Percentiles rank a stretch among this genome's conserved stretches.
phyloP scores from a whole-genome alignment of 1,140 invertebrate genomes.

The Cataglyphis hispanica region DNA sequence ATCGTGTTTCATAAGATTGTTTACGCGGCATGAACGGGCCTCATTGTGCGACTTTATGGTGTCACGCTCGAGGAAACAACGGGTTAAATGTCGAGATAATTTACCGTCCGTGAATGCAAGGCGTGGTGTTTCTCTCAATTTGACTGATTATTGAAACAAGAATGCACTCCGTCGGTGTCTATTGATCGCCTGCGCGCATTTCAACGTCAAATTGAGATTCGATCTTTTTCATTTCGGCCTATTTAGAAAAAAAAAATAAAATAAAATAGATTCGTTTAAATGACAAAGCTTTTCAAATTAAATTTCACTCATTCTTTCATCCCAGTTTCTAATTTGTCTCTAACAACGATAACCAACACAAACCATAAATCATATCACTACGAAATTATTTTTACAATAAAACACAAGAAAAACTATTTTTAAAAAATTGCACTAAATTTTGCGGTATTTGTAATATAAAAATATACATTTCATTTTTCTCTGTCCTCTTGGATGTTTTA shows the following conservation, averaged over 20 bases:
- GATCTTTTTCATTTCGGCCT: constrained; percentile 15
- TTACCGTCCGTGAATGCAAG: constrained; percentile 48
- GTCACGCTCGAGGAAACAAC: constrained; percentile 54
- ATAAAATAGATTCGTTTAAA: no score
- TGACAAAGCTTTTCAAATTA: no score
- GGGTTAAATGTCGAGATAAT: constrained; percentile 64
- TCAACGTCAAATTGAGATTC: background rate
- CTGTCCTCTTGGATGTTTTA: background rate
- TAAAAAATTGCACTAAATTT: background rate
- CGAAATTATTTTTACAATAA: background rate
- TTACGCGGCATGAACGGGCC: constrained; percentile 69
- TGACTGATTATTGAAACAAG: constrained; percentile 43
- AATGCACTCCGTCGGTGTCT: background rate
- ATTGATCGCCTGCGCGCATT: constrained; percentile 12
- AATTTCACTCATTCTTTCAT: no score
- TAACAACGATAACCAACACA: background rate
- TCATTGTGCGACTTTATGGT: constrained; percentile 71
- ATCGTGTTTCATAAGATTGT: constrained; percentile 71
- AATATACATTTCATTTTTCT: background rate
- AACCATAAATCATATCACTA: background rate
- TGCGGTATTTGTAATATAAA: background rate
- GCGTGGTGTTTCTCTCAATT: constrained; percentile 58
- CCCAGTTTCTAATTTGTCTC: no score
- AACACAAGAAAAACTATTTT: background rate
- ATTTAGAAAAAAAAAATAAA: background rate